A percentile compares a stretch with the other conserved stretches of the same genome.
phyloP scores from a whole-genome alignment of 1,140 invertebrate genomes.

The Gerris buenoi region DNA sequence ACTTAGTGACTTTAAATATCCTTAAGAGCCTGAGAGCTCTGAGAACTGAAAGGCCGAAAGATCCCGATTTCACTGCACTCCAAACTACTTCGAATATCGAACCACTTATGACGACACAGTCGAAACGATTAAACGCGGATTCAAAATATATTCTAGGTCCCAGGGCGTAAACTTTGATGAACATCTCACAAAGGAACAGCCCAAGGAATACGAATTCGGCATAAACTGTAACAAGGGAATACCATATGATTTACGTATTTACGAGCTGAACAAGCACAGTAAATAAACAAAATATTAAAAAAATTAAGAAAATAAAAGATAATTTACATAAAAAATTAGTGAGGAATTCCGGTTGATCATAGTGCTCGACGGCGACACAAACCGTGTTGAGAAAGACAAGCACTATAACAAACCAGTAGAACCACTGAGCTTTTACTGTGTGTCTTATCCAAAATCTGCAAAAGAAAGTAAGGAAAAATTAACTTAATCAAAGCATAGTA shows the following conservation, averaged over 20 bases:
- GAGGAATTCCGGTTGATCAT: conserved; percentile 87
- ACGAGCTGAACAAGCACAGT: no score
- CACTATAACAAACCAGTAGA: conserved; percentile 99
- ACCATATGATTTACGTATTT: no score
- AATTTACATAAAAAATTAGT: conserved; percentile 94
- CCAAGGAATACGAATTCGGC: conserved; percentile 97
- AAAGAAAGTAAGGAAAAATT: no score
- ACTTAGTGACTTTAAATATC: conserved; percentile 92
- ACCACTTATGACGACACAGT: conserved; percentile 95
- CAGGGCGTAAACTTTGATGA: conserved; percentile 97
- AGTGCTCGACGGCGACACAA: conserved; percentile 97
- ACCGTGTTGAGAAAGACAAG: conserved; percentile 98
- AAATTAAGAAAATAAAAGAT: not conserved
- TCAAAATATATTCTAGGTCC: conserved; percentile 96
- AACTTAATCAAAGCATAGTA: no score
- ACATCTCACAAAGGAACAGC: conserved; percentile 98
- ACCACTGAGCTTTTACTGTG: conserved; percentile 93
- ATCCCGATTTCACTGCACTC: conserved; percentile 88
- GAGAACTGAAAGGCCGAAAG: conserved; percentile 97
- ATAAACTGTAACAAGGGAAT: conserved; percentile 66
- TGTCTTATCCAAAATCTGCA: conserved; percentile 77
- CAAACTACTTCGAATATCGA: conserved; percentile 99
- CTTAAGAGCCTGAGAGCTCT: conserved; percentile 91
- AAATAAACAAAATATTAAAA: conserved; percentile 7
- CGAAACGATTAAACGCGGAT: conserved; percentile 96